Conservation (phyloP, 2,113 vertebrate genomes). For the Vombatus ursinus region DNA sequence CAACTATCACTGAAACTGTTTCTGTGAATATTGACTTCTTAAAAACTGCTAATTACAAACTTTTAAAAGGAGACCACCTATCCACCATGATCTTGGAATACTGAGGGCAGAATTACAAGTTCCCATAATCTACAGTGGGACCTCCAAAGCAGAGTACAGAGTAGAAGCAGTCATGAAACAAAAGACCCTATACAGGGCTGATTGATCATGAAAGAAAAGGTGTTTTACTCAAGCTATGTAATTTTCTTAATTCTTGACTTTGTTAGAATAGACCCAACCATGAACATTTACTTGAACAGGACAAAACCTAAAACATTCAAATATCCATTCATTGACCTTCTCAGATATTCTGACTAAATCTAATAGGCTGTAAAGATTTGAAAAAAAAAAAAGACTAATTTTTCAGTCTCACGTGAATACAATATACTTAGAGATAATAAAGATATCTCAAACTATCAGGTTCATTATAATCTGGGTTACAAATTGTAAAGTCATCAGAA, state of each 20-base stretch:
- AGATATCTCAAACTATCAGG: constrained; percentile 20
- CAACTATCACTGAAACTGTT: not conserved
- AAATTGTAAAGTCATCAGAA: constrained; percentile 18
- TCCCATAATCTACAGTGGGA: not conserved
- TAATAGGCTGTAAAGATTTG: constrained; percentile 11
- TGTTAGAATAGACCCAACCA: constrained; percentile 19
- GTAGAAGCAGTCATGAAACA: not conserved
- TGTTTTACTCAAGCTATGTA: constrained; percentile 6
- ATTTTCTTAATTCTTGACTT: constrained; percentile 27
- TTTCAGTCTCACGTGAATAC: constrained; percentile 28
- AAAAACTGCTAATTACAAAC: not conserved
- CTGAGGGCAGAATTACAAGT: not conserved
- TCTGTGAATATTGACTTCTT: not conserved
- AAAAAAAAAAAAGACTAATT: not conserved
- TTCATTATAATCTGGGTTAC: constrained; percentile 2
- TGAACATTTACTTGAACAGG: not conserved
- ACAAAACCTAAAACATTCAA: constrained; percentile 27
- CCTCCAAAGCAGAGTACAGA: not conserved
- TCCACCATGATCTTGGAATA: not conserved
- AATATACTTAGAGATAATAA: constrained; percentile 36
- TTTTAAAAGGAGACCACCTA: not conserved
- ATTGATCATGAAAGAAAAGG: not conserved
- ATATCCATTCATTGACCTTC: constrained; percentile 12
- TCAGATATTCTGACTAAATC: constrained; percentile 43
- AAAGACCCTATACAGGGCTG: not conserved